Evolutionary conservation across 2,797 vertebrate species (phyloP).

Genomic region (Acrossocheilus wenchowensis): DNA sequence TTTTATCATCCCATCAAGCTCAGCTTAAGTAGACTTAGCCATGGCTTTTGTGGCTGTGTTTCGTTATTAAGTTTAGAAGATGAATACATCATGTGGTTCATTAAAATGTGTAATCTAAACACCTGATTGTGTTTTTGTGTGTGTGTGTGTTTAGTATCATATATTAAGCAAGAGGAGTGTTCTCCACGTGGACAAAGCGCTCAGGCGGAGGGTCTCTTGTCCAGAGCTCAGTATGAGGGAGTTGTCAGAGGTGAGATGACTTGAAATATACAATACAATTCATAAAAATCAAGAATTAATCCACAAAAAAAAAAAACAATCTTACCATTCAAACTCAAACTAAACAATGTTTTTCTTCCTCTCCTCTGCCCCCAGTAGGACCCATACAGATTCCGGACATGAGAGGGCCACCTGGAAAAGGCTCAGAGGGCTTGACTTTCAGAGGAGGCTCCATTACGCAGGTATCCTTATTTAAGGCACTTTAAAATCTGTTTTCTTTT

Average conservation of each 20-base stretch:
- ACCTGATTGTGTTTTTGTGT: conserved; percentile 7
- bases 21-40: background rate
- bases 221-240: conserved; percentile 86
- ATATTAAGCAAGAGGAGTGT: conserved; percentile 89
- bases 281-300: background rate
- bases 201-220: conserved; percentile 85
- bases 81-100: background rate
- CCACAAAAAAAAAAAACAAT: background rate
- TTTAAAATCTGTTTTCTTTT: no score
- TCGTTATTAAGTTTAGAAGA: background rate
- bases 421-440: conserved; percentile 42
- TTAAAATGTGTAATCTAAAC: conserved; percentile 7
- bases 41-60: background rate
- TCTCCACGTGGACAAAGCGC: conserved; percentile 84
- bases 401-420: conserved; percentile 57
- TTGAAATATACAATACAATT: background rate
- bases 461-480: conserved; percentile 24
- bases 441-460: conserved; percentile 64
- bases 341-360: background rate
- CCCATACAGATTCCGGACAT: conserved; percentile 60
- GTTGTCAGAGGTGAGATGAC: conserved; percentile 84
- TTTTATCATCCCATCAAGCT: background rate
- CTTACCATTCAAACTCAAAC: background rate
- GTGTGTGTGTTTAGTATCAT: conserved; percentile 69
- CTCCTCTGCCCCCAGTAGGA: conserved; percentile 38